Evolutionary conservation across 2,113 vertebrate genomes (phyloP).

Genomic region (Indicator indicator): DNA sequence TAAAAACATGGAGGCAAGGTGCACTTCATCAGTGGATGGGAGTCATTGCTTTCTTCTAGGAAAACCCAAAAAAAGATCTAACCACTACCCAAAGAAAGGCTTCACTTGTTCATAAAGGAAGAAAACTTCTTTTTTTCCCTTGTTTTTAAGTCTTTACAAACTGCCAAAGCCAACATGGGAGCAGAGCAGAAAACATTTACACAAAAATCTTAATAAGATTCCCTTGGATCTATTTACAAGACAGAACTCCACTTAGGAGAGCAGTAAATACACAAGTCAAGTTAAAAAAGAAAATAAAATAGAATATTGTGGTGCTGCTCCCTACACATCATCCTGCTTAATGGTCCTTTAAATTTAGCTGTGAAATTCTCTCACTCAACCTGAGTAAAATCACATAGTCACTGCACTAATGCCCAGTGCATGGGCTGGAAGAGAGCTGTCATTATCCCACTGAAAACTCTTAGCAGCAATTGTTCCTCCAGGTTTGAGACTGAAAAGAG

Average conservation of each 20-base stretch:
- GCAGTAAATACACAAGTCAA: not conserved
- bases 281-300: not conserved
- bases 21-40: conserved; percentile 64
- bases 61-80: conserved; percentile 60
- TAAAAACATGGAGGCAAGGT: conserved; percentile 55
- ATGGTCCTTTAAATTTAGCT: not conserved
- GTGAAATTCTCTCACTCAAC: not conserved
- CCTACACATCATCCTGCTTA: not conserved
- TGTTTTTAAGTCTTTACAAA: not conserved
- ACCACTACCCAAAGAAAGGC: conserved; percentile 45
- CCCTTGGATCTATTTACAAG: not conserved
- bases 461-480: not conserved
- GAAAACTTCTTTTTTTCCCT: not conserved
- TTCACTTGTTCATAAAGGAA: conserved; percentile 48
- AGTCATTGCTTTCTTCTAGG: conserved; percentile 58
- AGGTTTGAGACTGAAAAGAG: not conserved
- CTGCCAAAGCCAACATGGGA: not conserved
- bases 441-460: not conserved
- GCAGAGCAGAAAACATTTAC: not conserved
- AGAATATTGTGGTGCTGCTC: not conserved
- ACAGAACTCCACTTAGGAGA: not conserved
- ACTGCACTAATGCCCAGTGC: not conserved
- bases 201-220: not conserved
- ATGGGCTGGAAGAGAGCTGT: not conserved
- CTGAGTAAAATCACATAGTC: not conserved